Evolutionary conservation across 2,888 invertebrate genomes (phyloP).

Genomic region (Penaeus monodon): DNA sequence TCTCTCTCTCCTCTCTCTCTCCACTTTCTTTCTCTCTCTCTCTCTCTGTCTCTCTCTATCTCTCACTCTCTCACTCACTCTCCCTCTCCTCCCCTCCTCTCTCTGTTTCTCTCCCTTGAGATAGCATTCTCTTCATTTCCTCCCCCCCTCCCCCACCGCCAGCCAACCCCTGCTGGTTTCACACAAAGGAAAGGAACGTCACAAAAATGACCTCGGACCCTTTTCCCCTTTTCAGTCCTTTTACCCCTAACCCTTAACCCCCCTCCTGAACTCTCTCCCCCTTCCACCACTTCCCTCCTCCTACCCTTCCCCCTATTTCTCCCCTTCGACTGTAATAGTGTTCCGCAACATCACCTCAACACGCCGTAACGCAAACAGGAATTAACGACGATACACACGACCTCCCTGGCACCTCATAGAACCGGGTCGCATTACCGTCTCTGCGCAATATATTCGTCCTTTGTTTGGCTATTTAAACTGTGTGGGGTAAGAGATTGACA

Average conservation of each 20-base stretch:
- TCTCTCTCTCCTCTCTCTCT: too few relatives aligned
- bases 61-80: conserved; percentile 4
- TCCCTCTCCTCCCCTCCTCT: neutral
- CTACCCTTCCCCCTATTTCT: neutral
- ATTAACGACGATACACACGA: conserved; percentile 21
- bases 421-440: conserved; percentile 9
- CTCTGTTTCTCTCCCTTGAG: neutral
- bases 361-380: conserved; percentile 21
- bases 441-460: neutral
- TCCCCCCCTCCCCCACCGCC: too few relatives aligned
- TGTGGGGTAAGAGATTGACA: neutral
- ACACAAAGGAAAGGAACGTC: too few relatives aligned
- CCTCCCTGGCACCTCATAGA: neutral
- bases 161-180: too few relatives aligned
- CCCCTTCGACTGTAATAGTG: neutral
- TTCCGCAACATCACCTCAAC: neutral
- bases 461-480: too few relatives aligned
- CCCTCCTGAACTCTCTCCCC: too few relatives aligned
- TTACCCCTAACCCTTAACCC: too few relatives aligned
- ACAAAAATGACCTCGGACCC: too few relatives aligned
- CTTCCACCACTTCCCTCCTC: neutral
- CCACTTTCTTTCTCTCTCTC: conserved; percentile 24
- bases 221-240: too few relatives aligned
- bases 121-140: too few relatives aligned
- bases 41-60: conserved; percentile 25